These are phyloP conservation scores for Cinara cedri DNA, from an alignment of 2,888 invertebrate species.

Conservation along the genomic window DNA sequence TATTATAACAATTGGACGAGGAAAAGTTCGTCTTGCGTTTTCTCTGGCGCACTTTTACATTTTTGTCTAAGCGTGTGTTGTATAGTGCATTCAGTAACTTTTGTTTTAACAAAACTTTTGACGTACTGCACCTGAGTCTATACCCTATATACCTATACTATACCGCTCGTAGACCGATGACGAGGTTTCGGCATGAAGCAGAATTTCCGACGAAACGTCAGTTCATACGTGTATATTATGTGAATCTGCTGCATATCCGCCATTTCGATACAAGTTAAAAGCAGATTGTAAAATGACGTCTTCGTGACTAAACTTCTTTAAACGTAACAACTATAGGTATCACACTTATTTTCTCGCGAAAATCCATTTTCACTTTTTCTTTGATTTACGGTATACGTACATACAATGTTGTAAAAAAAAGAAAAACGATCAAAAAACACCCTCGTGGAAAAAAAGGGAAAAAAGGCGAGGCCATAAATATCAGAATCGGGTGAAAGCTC, in stretches of 20 bases:
- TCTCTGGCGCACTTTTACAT: background rate
- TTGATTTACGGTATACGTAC: background rate
- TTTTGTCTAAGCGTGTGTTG: background rate
- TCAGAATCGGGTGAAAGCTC: slow-evolving; percentile 34
- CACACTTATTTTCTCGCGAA: background rate
- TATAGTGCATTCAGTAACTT: background rate
- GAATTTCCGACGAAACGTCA: slow-evolving; percentile 11
- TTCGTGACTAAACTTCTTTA: background rate
- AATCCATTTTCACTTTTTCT: background rate
- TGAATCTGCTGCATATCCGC: background rate
- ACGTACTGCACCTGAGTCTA: background rate
- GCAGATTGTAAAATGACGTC: background rate
- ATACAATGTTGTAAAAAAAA: slow-evolving; percentile 8
- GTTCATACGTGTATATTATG: background rate
- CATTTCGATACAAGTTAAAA: background rate
- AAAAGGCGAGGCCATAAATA: slow-evolving; percentile 19
- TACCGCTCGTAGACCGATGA: too few species aligned
- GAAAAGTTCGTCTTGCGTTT: slow-evolving; percentile 7
- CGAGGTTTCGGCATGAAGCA: background rate
- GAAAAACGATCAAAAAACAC: background rate
- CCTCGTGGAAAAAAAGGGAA: background rate
- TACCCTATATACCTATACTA: too few species aligned
- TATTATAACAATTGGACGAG: background rate
- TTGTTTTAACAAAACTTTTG: slow-evolving; percentile 30
- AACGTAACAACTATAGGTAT: background rate